Base-by-base conservation (phyloP, 2,113 vertebrate species). In the Bubo bubo region DNA sequence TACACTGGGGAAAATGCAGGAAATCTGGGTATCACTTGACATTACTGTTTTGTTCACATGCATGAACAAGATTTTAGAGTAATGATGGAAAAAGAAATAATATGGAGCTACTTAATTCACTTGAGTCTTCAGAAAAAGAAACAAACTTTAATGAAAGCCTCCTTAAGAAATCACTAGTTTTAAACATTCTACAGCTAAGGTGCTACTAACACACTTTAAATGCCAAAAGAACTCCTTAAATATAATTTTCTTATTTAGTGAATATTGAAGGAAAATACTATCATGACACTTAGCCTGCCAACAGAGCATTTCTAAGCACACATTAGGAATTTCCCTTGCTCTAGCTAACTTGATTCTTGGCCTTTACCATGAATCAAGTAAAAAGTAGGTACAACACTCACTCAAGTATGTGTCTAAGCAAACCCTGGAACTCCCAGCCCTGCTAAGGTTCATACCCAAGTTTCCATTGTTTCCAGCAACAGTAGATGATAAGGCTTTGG, bases 381-480 rank as follows among this genome's bases (percentile, higher is more conserved):
- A 67, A 71, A 77, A 53, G 26, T 8, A 86, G 37, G 17, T 52
- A 28, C 28, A 90, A 43, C 26, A 67, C 21, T 49, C 21, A 30
- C 34, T 41, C 39, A 58, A 60, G 18, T 4, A 30, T 5, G 15
- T 34, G 12, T 50, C 70, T 26, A 60, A 88, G 26, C 45, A 89
- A 94, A 64, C 35, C 32, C 50, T 68, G 58, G 10, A 63, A 55
- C 28, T 41, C 47, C 53, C 80, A 87, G 37, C 37, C 21, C 41
- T 86, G 12, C 50, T 34, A 11, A 67, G 35, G 53, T 26, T 82
- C 98, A 74, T 98, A 99, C 99, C 99, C 41, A 99, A 94, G 91
- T 99, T 98, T 45, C 99, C 99, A 6, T 97, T 19, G 79, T 99
- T 99, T 59, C 99, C 99, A 64, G 98, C 98, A 52, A 95, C 97